phyloP scores from a whole-genome alignment of 2,888 invertebrate genomes.

The Mythimna impura region DNA sequence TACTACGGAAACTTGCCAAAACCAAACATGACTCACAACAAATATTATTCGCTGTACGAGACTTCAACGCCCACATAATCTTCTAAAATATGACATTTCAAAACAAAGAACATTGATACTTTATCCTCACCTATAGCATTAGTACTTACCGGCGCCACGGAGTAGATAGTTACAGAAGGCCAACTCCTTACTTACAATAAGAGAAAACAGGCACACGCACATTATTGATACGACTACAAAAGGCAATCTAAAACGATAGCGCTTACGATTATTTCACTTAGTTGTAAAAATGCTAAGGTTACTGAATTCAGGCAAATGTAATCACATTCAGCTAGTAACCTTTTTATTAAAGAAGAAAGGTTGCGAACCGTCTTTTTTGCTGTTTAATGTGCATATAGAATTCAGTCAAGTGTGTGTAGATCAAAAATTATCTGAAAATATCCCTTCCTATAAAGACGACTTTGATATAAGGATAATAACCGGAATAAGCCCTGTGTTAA shows the following conservation, averaged over 20 bases:
- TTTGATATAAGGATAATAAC: not conserved
- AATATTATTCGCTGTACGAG: conserved; percentile 20
- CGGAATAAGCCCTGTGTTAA: not conserved
- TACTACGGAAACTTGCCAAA: conserved; percentile 20
- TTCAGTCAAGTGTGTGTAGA: not conserved
- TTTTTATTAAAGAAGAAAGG: not conserved
- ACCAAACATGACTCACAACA: conserved; percentile 17
- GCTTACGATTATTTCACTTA: not conserved
- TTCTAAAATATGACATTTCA: conserved; percentile 39
- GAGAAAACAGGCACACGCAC: not conserved
- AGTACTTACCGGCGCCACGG: not conserved
- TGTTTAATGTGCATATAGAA: not conserved
- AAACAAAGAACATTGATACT: conserved; percentile 49
- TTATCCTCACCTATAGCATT: not conserved
- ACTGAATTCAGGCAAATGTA: not conserved
- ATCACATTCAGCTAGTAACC: not conserved
- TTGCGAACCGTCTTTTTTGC: not conserved
- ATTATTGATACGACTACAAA: not conserved
- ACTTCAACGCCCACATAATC: conserved; percentile 11
- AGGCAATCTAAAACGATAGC: not conserved
- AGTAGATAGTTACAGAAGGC: conserved; percentile 13
- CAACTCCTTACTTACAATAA: not conserved
- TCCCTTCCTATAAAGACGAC: no score
- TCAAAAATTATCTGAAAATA: not conserved
- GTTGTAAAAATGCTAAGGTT: not conserved